phyloP scores from a whole-genome alignment of 2,797 vertebrate species.

The Darevskia mixta region DNA sequence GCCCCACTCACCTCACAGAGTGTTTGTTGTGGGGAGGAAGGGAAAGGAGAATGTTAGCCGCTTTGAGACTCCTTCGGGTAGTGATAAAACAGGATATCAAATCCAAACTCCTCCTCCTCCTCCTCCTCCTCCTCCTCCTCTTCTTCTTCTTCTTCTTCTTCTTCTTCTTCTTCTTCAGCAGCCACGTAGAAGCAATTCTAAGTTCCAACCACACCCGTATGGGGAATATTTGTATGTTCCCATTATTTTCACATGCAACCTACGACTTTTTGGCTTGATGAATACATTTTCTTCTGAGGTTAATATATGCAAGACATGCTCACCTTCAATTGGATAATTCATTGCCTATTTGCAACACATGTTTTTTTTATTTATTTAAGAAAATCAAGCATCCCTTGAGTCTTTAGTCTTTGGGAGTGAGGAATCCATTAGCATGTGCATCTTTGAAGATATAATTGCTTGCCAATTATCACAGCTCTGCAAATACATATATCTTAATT shows the following conservation, averaged over 20 bases:
- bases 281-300: slow-evolving; percentile 1
- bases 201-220: neutral
- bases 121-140: no score
- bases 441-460: slow-evolving; percentile 58
- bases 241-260: neutral
- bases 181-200: neutral
- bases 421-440: slow-evolving; percentile 33
- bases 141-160: no score
- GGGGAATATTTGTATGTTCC: neutral
- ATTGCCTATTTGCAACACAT: neutral
- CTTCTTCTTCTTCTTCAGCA: no score
- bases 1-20: no score
- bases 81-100: no score
- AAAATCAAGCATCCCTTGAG: neutral
- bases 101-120: no score
- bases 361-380: neutral
- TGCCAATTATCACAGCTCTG: slow-evolving; percentile 47
- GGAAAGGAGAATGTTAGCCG: no score
- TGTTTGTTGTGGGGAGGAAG: no score
- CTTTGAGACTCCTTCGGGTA: no score
- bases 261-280: neutral
- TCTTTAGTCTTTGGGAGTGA: slow-evolving; percentile 50
- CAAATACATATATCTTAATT: slow-evolving; percentile 56
- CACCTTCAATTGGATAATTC: slow-evolving; percentile 14
- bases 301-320: slow-evolving; percentile 16